A percentile compares a stretch with the other conserved stretches of the same genome.
Evolutionary conservation across 2,113 vertebrate species (phyloP).

Genomic region (Brachyhypopomus occidentalis): DNA sequence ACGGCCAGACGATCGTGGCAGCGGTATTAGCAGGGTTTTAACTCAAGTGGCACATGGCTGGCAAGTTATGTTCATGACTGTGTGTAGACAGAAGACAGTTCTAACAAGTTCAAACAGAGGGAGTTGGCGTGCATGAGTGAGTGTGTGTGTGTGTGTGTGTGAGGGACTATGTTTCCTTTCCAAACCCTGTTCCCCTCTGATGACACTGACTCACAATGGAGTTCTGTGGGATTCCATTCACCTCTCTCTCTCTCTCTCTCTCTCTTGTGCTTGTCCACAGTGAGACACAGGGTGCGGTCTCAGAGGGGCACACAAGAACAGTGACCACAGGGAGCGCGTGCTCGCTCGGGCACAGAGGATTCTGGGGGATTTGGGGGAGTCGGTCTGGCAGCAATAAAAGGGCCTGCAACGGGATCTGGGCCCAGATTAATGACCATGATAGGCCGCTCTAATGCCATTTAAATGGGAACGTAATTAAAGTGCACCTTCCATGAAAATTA

Average conservation of each 20-base stretch:
- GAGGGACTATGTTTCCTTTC: neutral
- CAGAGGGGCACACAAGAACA: conserved; percentile 22
- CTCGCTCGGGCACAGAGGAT: conserved; percentile 86
- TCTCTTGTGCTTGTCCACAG: neutral
- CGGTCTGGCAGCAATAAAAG: conserved; percentile 93
- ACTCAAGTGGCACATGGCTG: neutral
- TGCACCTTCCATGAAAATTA: conserved; percentile 99
- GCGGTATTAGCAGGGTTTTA: conserved; percentile 1
- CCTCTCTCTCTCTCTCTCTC: conserved; percentile 11
- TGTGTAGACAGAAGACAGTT: too few species aligned
- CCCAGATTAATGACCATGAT: conserved; percentile 99
- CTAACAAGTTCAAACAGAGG: too few species aligned
- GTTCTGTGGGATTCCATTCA: conserved; percentile 15
- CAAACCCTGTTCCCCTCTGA: neutral
- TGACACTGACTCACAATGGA: conserved; percentile 10
- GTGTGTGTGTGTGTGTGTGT: neutral
- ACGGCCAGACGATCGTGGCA: neutral
- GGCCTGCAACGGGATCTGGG: conserved; percentile 95
- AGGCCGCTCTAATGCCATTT: conserved; percentile 96
- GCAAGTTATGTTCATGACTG: neutral
- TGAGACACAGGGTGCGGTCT: conserved; percentile 13
- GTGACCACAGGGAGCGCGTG: conserved; percentile 69
- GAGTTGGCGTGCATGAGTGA: too few species aligned
- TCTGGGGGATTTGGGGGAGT: conserved; percentile 90
- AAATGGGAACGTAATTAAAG: conserved; percentile 99